Evolutionary conservation across 30 jellyfish, hydroid and myxozoan species (phyloP).

Genomic region (Aurelia aurita): DNA sequence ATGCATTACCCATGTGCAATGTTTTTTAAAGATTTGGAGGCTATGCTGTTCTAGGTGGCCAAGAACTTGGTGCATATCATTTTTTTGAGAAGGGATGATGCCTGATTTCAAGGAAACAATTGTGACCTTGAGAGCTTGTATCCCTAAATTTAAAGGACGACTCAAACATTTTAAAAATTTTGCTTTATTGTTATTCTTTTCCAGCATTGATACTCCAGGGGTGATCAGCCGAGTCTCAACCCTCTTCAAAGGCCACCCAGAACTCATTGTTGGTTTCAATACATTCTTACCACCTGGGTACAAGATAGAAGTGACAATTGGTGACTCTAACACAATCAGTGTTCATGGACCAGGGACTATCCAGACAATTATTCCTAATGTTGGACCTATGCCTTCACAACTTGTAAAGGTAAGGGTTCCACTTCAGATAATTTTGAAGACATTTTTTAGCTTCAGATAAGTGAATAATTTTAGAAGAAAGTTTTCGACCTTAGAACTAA

Average conservation of each 20-base stretch:
- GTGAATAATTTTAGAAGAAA: too few relatives aligned
- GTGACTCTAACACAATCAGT: slow-evolving; percentile 78
- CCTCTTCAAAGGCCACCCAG: slow-evolving; percentile 97
- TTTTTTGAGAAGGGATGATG: too few relatives aligned
- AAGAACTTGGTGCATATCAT: too few relatives aligned
- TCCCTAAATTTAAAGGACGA: too few relatives aligned
- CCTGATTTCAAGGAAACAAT: too few relatives aligned
- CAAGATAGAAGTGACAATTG: slow-evolving; percentile 87
- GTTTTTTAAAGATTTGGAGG: too few relatives aligned
- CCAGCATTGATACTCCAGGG: slow-evolving; percentile 96
- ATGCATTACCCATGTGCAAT: too few relatives aligned
- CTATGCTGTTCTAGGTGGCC: too few relatives aligned
- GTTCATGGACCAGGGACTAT: slow-evolving; percentile 77
- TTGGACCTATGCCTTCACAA: slow-evolving; percentile 33
- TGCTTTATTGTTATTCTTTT: slow-evolving; percentile 7
- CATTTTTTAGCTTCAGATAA: too few relatives aligned
- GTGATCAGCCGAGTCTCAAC: slow-evolving; percentile 96
- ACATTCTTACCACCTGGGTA: slow-evolving; percentile 98
- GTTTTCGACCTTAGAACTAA: too few relatives aligned
- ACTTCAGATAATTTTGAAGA: background rate
- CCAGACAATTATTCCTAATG: slow-evolving; percentile 64
- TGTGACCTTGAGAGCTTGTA: too few relatives aligned
- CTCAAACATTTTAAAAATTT: too few relatives aligned
- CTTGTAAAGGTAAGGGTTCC: slow-evolving; percentile 24
- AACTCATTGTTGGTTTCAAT: slow-evolving; percentile 92